Conservation (phyloP, 1,140 invertebrate species). For the Pararge aegeria region DNA sequence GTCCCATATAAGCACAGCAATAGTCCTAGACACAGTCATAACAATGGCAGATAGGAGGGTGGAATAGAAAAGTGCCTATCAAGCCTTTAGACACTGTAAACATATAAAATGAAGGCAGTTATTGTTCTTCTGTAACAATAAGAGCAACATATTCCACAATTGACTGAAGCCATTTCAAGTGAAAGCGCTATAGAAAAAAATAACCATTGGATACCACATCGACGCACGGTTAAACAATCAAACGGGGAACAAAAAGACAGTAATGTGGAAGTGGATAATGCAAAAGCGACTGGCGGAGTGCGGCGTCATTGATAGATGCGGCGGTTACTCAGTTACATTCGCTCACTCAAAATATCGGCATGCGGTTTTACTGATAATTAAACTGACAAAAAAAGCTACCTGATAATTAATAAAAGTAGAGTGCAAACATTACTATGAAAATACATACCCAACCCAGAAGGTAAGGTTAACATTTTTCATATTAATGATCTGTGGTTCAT, state of each 20-base stretch:
- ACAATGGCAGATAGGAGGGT: conserved; percentile 55
- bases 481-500: too few species aligned
- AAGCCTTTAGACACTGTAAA: conserved; percentile 73
- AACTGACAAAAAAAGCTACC: too few species aligned
- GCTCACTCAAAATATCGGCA: not conserved
- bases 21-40: conserved; percentile 32
- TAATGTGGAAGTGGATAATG: conserved; percentile 77
- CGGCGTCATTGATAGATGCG: conserved; percentile 16
- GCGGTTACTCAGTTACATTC: not conserved
- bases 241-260: conserved; percentile 75
- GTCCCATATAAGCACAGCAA: conserved; percentile 26
- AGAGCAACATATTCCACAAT: conserved; percentile 75
- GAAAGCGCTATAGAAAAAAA: conserved; percentile 72
- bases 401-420: too few species aligned
- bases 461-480: too few species aligned
- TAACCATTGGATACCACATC: conserved; percentile 72
- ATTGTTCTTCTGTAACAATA: conserved; percentile 76
- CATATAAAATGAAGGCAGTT: conserved; percentile 76
- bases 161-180: conserved; percentile 74
- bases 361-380: not conserved
- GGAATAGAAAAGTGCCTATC: conserved; percentile 69
- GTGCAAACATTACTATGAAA: too few species aligned
- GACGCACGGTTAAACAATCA: conserved; percentile 78
- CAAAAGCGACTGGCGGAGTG: conserved; percentile 33
- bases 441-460: too few species aligned